Percentiles rank a stretch among this genome's conserved stretches.
These are phyloP conservation scores for Meriones unguiculatus DNA, from an alignment of 2,113 vertebrate genomes.

Conservation along the genomic window DNA sequence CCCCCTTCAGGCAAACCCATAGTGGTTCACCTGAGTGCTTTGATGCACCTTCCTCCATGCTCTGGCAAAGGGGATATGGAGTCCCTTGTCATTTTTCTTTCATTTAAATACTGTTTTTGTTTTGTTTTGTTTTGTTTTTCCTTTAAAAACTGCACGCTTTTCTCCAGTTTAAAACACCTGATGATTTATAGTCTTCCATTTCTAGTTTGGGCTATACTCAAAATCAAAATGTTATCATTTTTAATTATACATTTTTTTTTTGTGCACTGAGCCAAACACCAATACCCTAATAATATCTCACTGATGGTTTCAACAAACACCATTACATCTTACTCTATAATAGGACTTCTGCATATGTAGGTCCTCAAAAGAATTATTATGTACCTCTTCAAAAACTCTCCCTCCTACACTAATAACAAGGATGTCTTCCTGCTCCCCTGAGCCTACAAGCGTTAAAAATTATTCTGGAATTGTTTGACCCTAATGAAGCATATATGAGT, in stretches of 20 bases:
- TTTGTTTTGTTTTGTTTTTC: not conserved
- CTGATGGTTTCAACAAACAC: slow-evolving; percentile 23
- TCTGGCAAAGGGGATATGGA: not conserved
- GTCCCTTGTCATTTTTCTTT: not conserved
- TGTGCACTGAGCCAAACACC: not conserved
- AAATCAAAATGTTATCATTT: too few species aligned
- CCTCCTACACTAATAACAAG: not conserved
- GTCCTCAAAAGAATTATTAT: not conserved
- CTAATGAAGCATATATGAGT: not conserved
- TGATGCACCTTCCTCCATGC: not conserved
- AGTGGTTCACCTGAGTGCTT: not conserved
- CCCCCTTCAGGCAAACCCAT: not conserved
- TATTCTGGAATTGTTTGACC: not conserved
- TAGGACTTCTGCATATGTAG: not conserved
- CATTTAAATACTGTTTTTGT: not conserved
- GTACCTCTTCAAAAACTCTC: not conserved
- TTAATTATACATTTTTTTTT: not conserved
- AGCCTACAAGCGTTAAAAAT: not conserved
- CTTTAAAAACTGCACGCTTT: not conserved
- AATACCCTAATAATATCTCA: slow-evolving; percentile 3
- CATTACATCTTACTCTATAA: not conserved
- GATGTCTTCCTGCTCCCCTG: not conserved
- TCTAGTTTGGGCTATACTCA: slow-evolving; percentile 39
- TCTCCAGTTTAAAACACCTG: not conserved
- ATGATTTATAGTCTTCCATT: slow-evolving; percentile 1